These are phyloP conservation scores for Agonopterix subpropinquella DNA, from an alignment of 2,888 invertebrate species.

Conservation along the genomic window DNA sequence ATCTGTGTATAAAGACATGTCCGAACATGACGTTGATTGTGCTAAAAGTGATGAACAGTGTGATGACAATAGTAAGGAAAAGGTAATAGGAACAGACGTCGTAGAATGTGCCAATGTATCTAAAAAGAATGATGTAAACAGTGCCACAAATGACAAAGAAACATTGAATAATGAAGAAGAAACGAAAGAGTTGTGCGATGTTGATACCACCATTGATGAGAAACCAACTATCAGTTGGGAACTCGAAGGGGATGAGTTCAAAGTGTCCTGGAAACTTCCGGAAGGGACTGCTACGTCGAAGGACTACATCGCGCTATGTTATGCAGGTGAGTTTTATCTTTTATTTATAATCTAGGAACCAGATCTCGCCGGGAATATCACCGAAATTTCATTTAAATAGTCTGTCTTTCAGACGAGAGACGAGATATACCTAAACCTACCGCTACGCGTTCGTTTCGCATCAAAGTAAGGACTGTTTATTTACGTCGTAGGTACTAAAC, in stretches of 20 bases:
- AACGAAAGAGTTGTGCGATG: conserved; percentile 7
- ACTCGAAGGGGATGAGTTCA: conserved; percentile 51
- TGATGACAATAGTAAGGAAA: conserved; percentile 16
- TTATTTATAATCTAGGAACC: neutral
- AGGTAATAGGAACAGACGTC: conserved; percentile 8
- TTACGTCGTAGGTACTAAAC: no score
- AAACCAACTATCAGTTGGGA: conserved; percentile 47
- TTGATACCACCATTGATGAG: conserved; percentile 17
- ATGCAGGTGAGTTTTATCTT: conserved; percentile 59
- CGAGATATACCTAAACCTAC: no score
- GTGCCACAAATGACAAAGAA: conserved; percentile 39
- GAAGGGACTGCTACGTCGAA: conserved; percentile 43
- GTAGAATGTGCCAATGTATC: conserved; percentile 43
- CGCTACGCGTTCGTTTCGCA: no score
- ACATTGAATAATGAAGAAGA: conserved; percentile 22
- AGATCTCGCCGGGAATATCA: no score
- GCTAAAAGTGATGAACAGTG: conserved; percentile 25
- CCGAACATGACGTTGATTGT: conserved; percentile 51
- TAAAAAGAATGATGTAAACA: conserved; percentile 11
- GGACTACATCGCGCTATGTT: conserved; percentile 75
- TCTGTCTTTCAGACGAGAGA: no score
- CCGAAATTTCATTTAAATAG: no score
- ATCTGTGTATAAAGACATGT: conserved; percentile 51
- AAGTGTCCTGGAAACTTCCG: conserved; percentile 64
- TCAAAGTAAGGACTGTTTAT: no score